Evolutionary conservation across 1,140 invertebrate species (phyloP).

Genomic region (Oncopodura yosiiana): DNA sequence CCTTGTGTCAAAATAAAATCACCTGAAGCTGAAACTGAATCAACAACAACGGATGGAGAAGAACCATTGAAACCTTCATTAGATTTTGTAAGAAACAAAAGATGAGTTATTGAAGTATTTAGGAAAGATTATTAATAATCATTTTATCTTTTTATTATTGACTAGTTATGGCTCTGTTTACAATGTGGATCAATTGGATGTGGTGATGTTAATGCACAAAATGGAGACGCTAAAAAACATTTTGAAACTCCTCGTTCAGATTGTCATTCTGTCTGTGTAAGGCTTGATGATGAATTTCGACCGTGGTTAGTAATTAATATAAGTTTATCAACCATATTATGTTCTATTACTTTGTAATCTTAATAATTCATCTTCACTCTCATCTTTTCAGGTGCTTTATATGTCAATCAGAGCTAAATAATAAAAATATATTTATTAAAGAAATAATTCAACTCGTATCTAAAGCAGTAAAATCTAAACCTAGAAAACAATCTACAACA

Average conservation of each 20-base stretch:
- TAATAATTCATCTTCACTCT: background rate
- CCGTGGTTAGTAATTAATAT: conserved; percentile 3
- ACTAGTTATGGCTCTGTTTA: conserved; percentile 49
- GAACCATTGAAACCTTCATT: background rate
- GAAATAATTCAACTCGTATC: conserved; percentile 6
- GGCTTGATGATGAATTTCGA: conserved; percentile 37
- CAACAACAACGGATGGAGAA: background rate
- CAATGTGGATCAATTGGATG: conserved; percentile 65
- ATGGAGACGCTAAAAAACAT: conserved; percentile 61
- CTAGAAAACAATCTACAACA: background rate
- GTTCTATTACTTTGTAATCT: background rate
- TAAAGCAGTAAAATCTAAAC: background rate
- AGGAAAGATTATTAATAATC: background rate
- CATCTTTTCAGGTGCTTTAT: conserved; percentile 17
- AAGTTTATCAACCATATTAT: background rate
- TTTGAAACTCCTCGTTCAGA: conserved; percentile 63
- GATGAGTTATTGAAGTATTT: background rate
- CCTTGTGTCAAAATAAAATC: conserved; percentile 1
- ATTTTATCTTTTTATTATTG: background rate
- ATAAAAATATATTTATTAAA: background rate
- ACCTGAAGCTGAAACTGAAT: background rate
- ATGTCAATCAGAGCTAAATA: conserved; percentile 7
- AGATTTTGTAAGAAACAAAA: background rate
- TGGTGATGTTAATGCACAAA: conserved; percentile 52
- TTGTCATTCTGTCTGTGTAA: conserved; percentile 59